Base-by-base conservation (phyloP, 1,140 invertebrate species). In the Dreissena rostriformis region DNA sequence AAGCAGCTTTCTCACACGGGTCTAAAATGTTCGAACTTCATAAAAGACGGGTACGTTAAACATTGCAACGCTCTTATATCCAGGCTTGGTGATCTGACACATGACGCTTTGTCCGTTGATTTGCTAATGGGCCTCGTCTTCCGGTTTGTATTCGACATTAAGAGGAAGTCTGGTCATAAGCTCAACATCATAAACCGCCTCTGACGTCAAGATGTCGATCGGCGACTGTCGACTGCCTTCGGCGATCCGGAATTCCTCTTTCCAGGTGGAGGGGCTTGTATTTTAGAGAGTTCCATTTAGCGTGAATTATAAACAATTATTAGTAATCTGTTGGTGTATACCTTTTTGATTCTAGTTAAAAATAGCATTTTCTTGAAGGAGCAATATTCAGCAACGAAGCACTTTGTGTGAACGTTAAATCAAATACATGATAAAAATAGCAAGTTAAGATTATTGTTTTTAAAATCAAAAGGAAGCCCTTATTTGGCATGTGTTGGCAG, bases 71-170 rank as follows among this genome's bases (percentile, higher is more conserved):
- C 52, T 53, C 71, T 6, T 66, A 79, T 66, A 63, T 55, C 28
- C 51, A 14, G 52, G 24, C 24, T 26, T 1, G 7, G 51, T 79
- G 51, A 79, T 79, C 55, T 79, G 39, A 29, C 76, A 79, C 65
- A 68, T 79, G 4, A 81, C 65, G 24, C 67, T 81, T n/a, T 81
- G 68, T 49, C 78, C 78, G 51, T 81, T 81, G 68, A 71, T 81
- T 7, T n/a, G 17, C n/a, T 71, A 28, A 19, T 19, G 8, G 17
- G 72, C 12, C 1, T 51, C 24, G 5, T 28, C 51, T 14, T 72
- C 68, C 11, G 53, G 6, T 12, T 29, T 61, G 55, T 81, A 81
- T 0, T 81, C 26, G 12, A n/a, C 51, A 10, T 6, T 71, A 4
- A 81, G 51, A 19, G 67, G 49, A 2, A 39, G 26, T 17, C 4